Percentiles rank a stretch among this genome's conserved stretches.
Conservation (phyloP, 1,140 invertebrate genomes). For the Helicoverpa zea region DNA sequence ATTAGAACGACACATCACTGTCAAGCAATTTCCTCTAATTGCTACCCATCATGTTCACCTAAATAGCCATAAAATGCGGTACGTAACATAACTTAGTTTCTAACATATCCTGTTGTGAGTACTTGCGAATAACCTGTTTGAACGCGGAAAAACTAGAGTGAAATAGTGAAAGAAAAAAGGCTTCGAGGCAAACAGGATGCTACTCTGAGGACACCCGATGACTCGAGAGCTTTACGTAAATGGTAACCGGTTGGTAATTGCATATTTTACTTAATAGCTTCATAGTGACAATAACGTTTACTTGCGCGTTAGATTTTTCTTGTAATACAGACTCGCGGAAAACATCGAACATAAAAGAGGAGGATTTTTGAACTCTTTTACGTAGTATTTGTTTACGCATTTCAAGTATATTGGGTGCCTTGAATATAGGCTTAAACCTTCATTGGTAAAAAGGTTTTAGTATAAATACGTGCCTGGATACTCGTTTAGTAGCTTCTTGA, state of each 20-base stretch:
- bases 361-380: not conserved
- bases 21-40: slow-evolving; percentile 30
- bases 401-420: not conserved
- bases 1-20: slow-evolving; percentile 9
- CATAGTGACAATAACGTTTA: slow-evolving; percentile 49
- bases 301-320: slow-evolving; percentile 44
- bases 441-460: slow-evolving; percentile 11
- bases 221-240: slow-evolving; percentile 56
- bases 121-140: slow-evolving; percentile 47
- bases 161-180: slow-evolving; percentile 62
- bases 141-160: slow-evolving; percentile 62
- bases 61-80: slow-evolving; percentile 24
- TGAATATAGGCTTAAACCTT: not conserved
- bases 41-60: slow-evolving; percentile 36
- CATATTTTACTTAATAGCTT: slow-evolving; percentile 52
- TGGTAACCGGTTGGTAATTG: slow-evolving; percentile 49
- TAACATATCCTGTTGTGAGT: slow-evolving; percentile 50
- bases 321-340: slow-evolving; percentile 22
- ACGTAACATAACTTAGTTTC: slow-evolving; percentile 32
- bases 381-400: not conserved
- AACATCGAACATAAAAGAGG: not conserved
- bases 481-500: not conserved
- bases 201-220: slow-evolving; percentile 61
- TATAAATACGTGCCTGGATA: not conserved
- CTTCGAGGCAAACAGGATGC: slow-evolving; percentile 71